Base-by-base conservation (phyloP, 2,888 invertebrate species). In the Xanthostigma xanthostigma region DNA sequence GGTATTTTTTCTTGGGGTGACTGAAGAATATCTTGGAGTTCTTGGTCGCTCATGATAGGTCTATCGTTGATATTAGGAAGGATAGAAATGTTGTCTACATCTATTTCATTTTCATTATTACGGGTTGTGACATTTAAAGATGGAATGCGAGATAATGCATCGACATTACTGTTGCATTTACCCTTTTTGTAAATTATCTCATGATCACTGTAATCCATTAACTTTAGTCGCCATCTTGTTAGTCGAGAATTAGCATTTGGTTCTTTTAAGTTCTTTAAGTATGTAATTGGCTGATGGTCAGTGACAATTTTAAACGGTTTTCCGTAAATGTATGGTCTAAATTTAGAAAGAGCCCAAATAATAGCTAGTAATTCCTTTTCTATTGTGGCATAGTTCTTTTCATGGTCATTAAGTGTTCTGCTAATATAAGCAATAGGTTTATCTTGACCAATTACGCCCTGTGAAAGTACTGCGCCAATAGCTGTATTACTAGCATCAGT, bases 261-360 rank as follows among this genome's bases (percentile, higher is more conserved):
- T 9, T 66, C 63, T 54, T 65, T 65, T 0, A 64, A 40, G 0
- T 53, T 58, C 55, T 63, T 59, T 0, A 66, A 45, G 61, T 63
- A 66, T 4, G 53, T 55, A 3, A 66, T 46, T 1, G 63, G 63
- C 45, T 59, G 55, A 49, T 67, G 66, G 46, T 68, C 67, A 0
- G 64, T 67, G 2, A 61, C 57, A 0, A 68, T 63, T 0, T 50
- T 58, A 37, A 68, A 66, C 47, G 58, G 55, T 33, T 53, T 54
- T 9, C 59, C 61, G 41, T 55, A 57, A 9, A 62, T 38, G 49
- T 61, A 60, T 3, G 57, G 56, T 42, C 58, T 44, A 46, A 59
- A 61, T 46, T 58, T 51, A 48, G 58, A 55, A 2, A 49, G 48
- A 1, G 57, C 57, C 54, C 57, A 60, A 8, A 59, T 52, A 5